Percentiles rank a stretch among this genome's conserved stretches.
These are phyloP conservation scores for Hemaris fuciformis DNA, from an alignment of 2,888 invertebrate genomes.

Conservation along the genomic window DNA sequence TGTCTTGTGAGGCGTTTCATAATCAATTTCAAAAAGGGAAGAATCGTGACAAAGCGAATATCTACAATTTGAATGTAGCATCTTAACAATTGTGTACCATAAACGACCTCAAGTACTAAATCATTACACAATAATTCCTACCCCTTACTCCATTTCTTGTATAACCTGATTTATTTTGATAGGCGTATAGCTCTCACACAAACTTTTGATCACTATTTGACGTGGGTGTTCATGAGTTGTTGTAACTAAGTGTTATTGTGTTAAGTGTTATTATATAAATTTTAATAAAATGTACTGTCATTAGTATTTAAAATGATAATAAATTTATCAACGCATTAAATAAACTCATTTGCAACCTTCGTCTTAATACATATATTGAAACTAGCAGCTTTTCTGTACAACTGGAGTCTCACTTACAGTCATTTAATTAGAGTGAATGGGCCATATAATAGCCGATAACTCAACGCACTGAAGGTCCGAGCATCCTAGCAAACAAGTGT, in stretches of 20 bases:
- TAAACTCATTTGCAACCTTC: neutral
- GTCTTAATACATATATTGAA: neutral
- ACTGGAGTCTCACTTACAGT: neutral
- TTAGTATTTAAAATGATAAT: neutral
- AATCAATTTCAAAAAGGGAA: no score
- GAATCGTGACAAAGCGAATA: no score
- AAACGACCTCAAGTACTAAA: no score
- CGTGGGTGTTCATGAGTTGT: no score
- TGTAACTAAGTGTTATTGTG: no score
- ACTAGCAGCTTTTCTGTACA: neutral
- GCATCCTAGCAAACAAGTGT: slow-evolving; percentile 37
- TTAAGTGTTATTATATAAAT: neutral
- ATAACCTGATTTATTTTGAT: no score
- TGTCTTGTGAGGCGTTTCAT: neutral
- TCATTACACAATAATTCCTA: no score
- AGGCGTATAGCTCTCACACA: no score
- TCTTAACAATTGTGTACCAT: no score
- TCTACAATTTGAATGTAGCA: no score
- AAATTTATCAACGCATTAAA: neutral
- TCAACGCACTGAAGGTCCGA: slow-evolving; percentile 17
- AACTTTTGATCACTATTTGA: no score
- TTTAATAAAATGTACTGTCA: neutral
- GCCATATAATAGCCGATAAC: slow-evolving; percentile 1
- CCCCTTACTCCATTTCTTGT: no score
- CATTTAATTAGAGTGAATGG: slow-evolving; percentile 9